These are phyloP conservation scores for Pandemis cinnamomeana DNA, from an alignment of 2,888 invertebrate species.

Conservation along the genomic window DNA sequence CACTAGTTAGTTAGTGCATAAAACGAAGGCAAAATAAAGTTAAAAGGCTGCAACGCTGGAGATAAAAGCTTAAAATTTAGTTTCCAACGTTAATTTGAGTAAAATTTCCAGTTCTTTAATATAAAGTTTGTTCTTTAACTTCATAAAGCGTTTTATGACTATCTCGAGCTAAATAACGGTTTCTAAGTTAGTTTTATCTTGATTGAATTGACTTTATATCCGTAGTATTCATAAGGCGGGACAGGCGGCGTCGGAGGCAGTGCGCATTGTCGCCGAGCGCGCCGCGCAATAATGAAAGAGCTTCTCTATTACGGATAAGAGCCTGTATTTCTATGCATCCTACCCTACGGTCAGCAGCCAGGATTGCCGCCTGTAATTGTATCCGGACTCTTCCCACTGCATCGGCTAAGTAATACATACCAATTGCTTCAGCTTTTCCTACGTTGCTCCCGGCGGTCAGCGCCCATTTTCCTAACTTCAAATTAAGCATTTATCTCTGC, in stretches of 20 bases:
- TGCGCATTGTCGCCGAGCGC: conserved; percentile 53
- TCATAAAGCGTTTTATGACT: conserved; percentile 11
- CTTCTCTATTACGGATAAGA: conserved; percentile 68
- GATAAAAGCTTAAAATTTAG: conserved; percentile 9
- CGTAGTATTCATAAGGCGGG: conserved; percentile 24
- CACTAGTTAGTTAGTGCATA: not conserved
- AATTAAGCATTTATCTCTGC: conserved; percentile 35
- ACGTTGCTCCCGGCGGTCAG: conserved; percentile 14
- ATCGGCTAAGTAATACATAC: conserved; percentile 51
- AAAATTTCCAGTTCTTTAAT: not conserved
- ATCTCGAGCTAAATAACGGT: conserved; percentile 5
- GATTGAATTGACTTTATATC: conserved; percentile 20
- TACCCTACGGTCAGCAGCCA: conserved; percentile 58
- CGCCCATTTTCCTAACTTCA: conserved; percentile 15
- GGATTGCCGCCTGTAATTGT: conserved; percentile 79
- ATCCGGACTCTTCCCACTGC: conserved; percentile 64
- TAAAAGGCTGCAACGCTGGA: not conserved
- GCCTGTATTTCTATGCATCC: conserved; percentile 67
- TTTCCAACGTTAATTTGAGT: not conserved
- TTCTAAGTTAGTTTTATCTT: conserved; percentile 19
- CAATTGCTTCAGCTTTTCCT: conserved; percentile 22
- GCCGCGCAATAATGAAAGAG: conserved; percentile 73
- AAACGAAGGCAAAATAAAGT: conserved; percentile 1
- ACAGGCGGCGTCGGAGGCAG: conserved; percentile 43
- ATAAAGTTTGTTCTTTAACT: conserved; percentile 9